These are phyloP conservation scores for Hydrophis major DNA, from an alignment of 2,797 vertebrate species.

Conservation along the genomic window DNA sequence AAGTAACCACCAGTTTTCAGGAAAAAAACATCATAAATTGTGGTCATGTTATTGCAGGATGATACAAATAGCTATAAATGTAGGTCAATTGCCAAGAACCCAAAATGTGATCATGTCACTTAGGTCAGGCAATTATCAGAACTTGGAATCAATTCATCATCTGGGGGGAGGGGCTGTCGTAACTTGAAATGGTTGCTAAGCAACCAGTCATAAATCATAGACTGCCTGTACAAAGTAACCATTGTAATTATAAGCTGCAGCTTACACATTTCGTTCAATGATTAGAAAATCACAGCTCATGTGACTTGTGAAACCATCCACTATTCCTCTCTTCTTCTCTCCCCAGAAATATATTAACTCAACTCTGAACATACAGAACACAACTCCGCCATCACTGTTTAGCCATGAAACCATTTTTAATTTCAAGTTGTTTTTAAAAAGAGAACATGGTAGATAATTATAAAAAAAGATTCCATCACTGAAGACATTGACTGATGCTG, in stretches of 20 bases:
- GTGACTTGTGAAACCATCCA: neutral
- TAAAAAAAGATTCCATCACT: constrained; percentile 62
- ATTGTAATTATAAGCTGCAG: neutral
- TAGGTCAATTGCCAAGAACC: neutral
- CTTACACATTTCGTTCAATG: neutral
- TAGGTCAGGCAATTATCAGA: neutral
- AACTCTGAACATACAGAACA: neutral
- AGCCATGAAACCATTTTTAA: neutral
- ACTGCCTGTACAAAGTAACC: neutral
- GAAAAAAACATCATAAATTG: neutral
- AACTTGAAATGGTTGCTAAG: neutral
- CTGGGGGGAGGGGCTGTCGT: neutral
- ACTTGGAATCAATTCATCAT: neutral
- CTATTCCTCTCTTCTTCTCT: neutral
- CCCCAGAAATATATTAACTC: neutral
- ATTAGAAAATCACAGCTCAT: neutral
- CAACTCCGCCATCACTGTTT: neutral
- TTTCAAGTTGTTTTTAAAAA: neutral
- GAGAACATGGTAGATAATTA: constrained; percentile 68
- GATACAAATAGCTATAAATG: neutral
- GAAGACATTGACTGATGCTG: constrained; percentile 70
- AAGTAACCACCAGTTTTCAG: neutral
- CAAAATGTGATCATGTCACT: neutral
- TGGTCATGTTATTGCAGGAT: neutral
- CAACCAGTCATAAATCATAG: neutral